Evolutionary conservation across 2,113 vertebrate species (phyloP).

Genomic region (Larimichthys polyactis): DNA sequence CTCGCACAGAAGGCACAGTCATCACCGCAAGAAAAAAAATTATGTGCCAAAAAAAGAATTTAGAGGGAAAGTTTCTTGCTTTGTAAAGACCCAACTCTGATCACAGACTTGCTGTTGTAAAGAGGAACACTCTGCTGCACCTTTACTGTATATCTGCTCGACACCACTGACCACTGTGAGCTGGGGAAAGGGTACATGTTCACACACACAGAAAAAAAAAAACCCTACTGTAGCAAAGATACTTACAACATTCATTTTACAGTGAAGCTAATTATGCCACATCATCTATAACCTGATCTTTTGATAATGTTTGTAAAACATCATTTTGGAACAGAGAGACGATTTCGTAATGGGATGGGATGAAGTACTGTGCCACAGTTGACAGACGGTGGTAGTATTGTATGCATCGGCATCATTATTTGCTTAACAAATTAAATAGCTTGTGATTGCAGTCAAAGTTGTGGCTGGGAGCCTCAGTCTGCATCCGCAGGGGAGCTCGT

Average conservation of each 20-base stretch:
- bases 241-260: constrained; percentile 29
- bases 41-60: constrained; percentile 62
- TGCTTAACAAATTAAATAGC: constrained; percentile 71
- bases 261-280: neutral
- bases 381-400: constrained; percentile 21
- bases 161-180: constrained; percentile 74
- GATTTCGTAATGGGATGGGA: constrained; percentile 39
- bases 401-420: constrained; percentile 46
- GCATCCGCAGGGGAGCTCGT: constrained; percentile 13
- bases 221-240: constrained; percentile 44
- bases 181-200: constrained; percentile 5
- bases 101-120: constrained; percentile 31
- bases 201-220: neutral
- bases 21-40: constrained; percentile 43
- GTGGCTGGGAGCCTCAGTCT: constrained; percentile 23
- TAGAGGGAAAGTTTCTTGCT: constrained; percentile 32
- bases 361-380: constrained; percentile 24
- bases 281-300: constrained; percentile 39
- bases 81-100: constrained; percentile 45
- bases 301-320: constrained; percentile 74
- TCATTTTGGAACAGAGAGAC: constrained; percentile 34
- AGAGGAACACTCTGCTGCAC: constrained; percentile 33
- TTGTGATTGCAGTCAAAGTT: constrained; percentile 46
- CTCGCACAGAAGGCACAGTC: constrained; percentile 38
- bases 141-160: constrained; percentile 28